A percentile compares a stretch with the other conserved stretches of the same genome.
Conservation (phyloP, 2,888 invertebrate genomes). For the Drosophila pullipes region DNA sequence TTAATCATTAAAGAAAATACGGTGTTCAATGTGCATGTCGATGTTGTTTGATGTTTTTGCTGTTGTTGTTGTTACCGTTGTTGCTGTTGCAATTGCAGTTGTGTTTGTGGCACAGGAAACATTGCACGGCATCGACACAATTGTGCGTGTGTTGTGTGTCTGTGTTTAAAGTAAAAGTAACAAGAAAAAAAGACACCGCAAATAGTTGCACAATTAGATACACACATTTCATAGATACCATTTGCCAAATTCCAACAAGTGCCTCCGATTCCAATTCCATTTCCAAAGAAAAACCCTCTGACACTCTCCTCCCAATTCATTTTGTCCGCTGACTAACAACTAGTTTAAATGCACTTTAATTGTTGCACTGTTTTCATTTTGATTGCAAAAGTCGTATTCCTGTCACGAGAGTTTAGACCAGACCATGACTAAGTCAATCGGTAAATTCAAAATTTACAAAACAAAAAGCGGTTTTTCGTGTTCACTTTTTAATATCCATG, state of each 20-base stretch:
- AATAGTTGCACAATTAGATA: slow-evolving; percentile 71
- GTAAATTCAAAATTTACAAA: background rate
- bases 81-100: slow-evolving; percentile 25
- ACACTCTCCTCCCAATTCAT: background rate
- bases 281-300: slow-evolving; percentile 14
- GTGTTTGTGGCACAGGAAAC: slow-evolving; percentile 59
- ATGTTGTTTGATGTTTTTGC: slow-evolving; percentile 40
- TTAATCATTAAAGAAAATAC: slow-evolving; percentile 77
- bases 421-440: slow-evolving; percentile 45
- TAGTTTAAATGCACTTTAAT: slow-evolving; percentile 37
- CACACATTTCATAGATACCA: slow-evolving; percentile 66
- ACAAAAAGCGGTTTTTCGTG: slow-evolving; percentile 32
- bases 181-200: slow-evolving; percentile 49
- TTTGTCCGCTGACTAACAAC: slow-evolving; percentile 12
- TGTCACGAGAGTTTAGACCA: slow-evolving; percentile 17
- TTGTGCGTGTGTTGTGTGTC: slow-evolving; percentile 37
- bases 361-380: slow-evolving; percentile 31
- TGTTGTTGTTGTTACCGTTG: slow-evolving; percentile 22
- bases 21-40: slow-evolving; percentile 70
- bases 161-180: slow-evolving; percentile 70
- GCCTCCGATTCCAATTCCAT: slow-evolving; percentile 46
- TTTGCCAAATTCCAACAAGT: slow-evolving; percentile 64
- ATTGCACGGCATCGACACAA: slow-evolving; percentile 26
- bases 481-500: slow-evolving; percentile 30
- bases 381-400: slow-evolving; percentile 12